Conservation (phyloP, 2,888 invertebrate species). For the Lysandra coridon region DNA sequence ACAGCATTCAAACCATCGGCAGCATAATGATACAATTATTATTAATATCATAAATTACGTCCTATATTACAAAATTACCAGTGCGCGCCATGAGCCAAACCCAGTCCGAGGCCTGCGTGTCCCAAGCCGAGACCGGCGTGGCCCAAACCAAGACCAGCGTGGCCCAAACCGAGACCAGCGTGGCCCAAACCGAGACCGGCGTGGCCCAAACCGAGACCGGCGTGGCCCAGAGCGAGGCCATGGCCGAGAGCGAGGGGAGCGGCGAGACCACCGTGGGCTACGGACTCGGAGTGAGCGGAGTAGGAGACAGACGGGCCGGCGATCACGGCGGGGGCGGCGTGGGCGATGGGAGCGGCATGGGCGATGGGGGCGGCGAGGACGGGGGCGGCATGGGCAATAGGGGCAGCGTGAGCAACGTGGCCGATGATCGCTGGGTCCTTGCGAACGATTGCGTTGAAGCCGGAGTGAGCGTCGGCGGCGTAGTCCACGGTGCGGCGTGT, state of each 20-base stretch:
- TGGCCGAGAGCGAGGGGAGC: conserved; percentile 44
- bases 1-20: conserved; percentile 47
- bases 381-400: conserved; percentile 42
- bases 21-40: conserved; percentile 42
- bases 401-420: conserved; percentile 50
- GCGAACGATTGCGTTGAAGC: conserved; percentile 80
- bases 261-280: conserved; percentile 51
- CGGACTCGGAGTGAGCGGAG: conserved; percentile 46
- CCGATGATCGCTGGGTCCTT: conserved; percentile 65
- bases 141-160: conserved; percentile 47
- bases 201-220: conserved; percentile 45
- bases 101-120: conserved; percentile 38
- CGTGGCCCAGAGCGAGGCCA: conserved; percentile 45
- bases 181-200: conserved; percentile 47
- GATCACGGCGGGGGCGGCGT: conserved; percentile 41
- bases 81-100: conserved; percentile 38
- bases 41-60: conserved; percentile 44
- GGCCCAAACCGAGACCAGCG: conserved; percentile 47
- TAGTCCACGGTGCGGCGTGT: conserved; percentile 83
- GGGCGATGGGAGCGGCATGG: conserved; percentile 49
- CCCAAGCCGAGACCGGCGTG: conserved; percentile 50
- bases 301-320: conserved; percentile 42
- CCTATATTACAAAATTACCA: conserved; percentile 38
- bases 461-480: conserved; percentile 75
- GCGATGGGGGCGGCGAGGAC: conserved; percentile 45